These are phyloP conservation scores for Phataginus tricuspis DNA, from an alignment of 2,797 vertebrate genomes.

Conservation along the genomic window DNA sequence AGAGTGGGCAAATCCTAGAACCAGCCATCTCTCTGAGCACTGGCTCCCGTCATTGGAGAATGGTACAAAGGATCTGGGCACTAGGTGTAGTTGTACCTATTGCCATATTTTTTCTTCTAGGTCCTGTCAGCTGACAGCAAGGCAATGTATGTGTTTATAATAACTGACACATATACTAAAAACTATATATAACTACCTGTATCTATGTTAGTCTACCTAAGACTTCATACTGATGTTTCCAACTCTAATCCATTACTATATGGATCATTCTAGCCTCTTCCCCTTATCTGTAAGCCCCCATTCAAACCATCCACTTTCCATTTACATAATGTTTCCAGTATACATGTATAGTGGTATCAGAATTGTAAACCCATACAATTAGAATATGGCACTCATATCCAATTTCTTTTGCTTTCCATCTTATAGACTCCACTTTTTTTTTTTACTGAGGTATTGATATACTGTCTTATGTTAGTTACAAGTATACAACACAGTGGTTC, in stretches of 20 bases:
- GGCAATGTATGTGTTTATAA: not conserved
- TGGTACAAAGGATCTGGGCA: too few relatives aligned
- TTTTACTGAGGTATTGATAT: too few relatives aligned
- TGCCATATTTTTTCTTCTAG: not conserved
- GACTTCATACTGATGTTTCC: not conserved
- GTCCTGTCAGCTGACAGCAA: not conserved
- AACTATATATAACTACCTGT: not conserved
- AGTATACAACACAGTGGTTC: too few relatives aligned
- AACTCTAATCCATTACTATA: not conserved
- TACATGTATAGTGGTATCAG: not conserved
- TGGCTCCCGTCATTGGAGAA: not conserved
- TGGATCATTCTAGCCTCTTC: not conserved
- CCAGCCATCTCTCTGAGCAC: not conserved
- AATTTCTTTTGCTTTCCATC: not conserved
- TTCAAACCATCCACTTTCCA: not conserved
- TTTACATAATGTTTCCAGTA: not conserved
- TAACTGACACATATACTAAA: not conserved
- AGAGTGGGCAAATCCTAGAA: not conserved
- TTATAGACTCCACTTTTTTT: not conserved
- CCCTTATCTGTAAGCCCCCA: not conserved
- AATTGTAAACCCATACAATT: not conserved
- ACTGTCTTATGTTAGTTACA: too few relatives aligned
- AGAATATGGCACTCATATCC: not conserved
- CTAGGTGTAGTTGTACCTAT: not conserved
- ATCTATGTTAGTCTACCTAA: not conserved